Base-by-base conservation (phyloP, 2,113 vertebrate species). In the Aix galericulata region DNA sequence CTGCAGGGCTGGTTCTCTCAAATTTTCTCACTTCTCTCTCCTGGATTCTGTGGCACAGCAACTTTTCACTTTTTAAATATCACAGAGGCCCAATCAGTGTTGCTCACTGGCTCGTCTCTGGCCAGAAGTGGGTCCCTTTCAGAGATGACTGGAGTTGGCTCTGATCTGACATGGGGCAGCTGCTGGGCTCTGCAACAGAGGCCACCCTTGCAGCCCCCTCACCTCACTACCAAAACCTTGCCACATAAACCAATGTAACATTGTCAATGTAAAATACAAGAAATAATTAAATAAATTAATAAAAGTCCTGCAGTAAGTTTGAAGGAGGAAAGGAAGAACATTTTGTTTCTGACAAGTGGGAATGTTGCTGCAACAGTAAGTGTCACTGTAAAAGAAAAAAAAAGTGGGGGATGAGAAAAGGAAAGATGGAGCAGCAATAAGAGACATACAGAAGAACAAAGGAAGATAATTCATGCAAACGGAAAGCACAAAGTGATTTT, bases 401-500 rank as follows among this genome's bases (percentile, higher is more conserved):
- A 4, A 9, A 13, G 59, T n/a, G 32, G 34, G 85, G 60, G 25
- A 27, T 6, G 5, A 14, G 23, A 55, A n/a, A 12, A 7, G 15
- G 27, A 14, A 38, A 67, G 20, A 3, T 21, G 50, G 26, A 32
- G 22, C 20, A 36, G 13, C 8, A 6, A 1, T 55, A 34, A 26
- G 26, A n/a, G 73, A 1, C 11, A 1, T 0, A 2, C 3, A 16
- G 9, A 17, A 46, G 31, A 11, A 6, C 48, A 38, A 78, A 20
- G 40, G 55, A 7, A 4, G 14, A 0, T 9, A 7, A 1, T 11
- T 13, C 3, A 0, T 13, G n/a, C 56, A 10, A 4, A 31, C 12
- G 3, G 25, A 1, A 21, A 34, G 21, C 14, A 8, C n/a, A 0
- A 36, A 9, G 69, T 3, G 22, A 5, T 1, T 38, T 8, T 7